Conservation (phyloP, 2,888 invertebrate genomes). For the Oegoconia quadripuncta region DNA sequence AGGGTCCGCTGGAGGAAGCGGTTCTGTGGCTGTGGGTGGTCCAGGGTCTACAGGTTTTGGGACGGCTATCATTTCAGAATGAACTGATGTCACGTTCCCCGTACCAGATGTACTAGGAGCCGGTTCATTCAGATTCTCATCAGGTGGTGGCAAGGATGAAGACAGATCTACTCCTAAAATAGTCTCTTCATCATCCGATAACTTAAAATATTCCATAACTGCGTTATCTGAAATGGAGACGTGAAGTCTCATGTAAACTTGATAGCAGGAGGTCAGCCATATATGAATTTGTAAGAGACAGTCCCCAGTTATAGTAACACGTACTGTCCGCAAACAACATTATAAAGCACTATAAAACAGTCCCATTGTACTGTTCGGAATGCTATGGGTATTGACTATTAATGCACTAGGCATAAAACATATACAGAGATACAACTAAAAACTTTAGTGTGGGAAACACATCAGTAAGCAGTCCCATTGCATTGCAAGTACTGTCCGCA, state of each 20-base stretch:
- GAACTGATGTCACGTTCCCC: not conserved
- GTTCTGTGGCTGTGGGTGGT: not conserved
- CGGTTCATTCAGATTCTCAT: not conserved
- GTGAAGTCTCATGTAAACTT: not conserved
- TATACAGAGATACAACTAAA: too few relatives aligned
- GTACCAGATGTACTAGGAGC: not conserved
- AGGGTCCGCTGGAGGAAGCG: not conserved
- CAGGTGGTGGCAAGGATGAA: not conserved
- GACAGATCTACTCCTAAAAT: not conserved
- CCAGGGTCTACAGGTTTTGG: not conserved
- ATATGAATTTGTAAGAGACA: constrained; percentile 1
- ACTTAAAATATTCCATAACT: not conserved
- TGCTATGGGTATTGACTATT: not conserved
- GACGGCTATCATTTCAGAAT: not conserved
- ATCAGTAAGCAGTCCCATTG: not conserved
- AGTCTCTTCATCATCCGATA: not conserved
- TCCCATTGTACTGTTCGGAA: constrained; percentile 3
- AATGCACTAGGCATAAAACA: too few relatives aligned
- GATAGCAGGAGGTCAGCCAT: not conserved
- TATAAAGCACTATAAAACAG: constrained; percentile 1
- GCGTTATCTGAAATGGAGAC: not conserved
- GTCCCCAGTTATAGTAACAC: constrained; percentile 5
- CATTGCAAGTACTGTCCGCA: constrained; percentile 6
- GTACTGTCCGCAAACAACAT: constrained; percentile 3
- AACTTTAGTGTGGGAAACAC: too few relatives aligned